A percentile compares a stretch with the other conserved stretches of the same genome.
These are phyloP conservation scores for Diachasmimorpha longicaudata DNA, from an alignment of 1,140 invertebrate genomes.

Conservation along the genomic window DNA sequence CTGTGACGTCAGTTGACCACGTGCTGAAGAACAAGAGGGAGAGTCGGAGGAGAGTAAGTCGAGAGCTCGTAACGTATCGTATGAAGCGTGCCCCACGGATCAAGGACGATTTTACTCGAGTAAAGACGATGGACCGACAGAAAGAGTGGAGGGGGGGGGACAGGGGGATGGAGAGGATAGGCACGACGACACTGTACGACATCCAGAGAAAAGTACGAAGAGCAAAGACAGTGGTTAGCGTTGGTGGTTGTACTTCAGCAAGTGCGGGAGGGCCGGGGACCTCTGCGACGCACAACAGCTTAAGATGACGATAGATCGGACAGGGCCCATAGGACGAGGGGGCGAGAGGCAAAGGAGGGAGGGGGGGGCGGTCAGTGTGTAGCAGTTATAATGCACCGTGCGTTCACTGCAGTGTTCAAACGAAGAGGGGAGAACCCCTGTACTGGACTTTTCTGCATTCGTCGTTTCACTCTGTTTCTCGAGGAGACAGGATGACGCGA, in stretches of 20 bases:
- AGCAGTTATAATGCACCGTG: conserved; percentile 44
- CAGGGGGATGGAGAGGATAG: not conserved
- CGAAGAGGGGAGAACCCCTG: not conserved
- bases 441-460: not conserved
- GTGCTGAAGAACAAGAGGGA: conserved; percentile 40
- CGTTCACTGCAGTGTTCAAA: conserved; percentile 28
- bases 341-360: no score
- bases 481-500: not conserved
- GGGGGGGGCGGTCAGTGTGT: not conserved
- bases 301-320: not conserved
- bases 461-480: not conserved
- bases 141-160: not conserved
- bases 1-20: conserved; percentile 56
- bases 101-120: conserved; percentile 61
- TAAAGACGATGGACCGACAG: conserved; percentile 25
- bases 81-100: conserved; percentile 56
- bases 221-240: not conserved
- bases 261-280: no score
- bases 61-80: conserved; percentile 37
- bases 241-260: no score
- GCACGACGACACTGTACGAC: conserved; percentile 2
- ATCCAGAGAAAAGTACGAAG: conserved; percentile 6
- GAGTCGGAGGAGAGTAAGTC: not conserved
- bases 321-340: not conserved
- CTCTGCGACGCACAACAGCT: conserved; percentile 16